Percentiles rank a stretch among this genome's conserved stretches.
phyloP scores from a whole-genome alignment of 1,140 invertebrate genomes.

The Lepidostoma basale region DNA sequence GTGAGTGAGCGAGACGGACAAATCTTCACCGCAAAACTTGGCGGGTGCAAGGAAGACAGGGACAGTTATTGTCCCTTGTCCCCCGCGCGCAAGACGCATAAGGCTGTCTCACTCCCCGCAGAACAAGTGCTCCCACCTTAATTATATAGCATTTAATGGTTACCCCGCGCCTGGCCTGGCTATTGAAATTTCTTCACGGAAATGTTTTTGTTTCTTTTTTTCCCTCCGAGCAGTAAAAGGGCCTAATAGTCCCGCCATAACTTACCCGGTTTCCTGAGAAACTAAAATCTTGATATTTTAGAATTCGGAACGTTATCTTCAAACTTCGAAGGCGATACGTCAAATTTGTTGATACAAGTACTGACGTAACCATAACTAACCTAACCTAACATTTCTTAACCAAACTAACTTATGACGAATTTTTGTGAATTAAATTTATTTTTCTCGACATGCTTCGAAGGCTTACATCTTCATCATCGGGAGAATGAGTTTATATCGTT shows the following conservation, averaged over 20 bases:
- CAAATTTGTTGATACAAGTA: too few species aligned
- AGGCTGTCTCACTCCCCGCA: slow-evolving; percentile 23
- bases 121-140: slow-evolving; percentile 41
- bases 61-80: slow-evolving; percentile 27
- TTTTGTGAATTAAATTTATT: too few species aligned
- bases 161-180: slow-evolving; percentile 35
- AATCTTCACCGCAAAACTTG: slow-evolving; percentile 31
- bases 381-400: too few species aligned
- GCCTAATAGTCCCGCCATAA: slow-evolving; percentile 26
- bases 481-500: too few species aligned
- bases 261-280: slow-evolving; percentile 22
- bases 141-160: slow-evolving; percentile 45
- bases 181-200: slow-evolving; percentile 35
- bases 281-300: slow-evolving; percentile 22
- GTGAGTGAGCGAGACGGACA: slow-evolving; percentile 23
- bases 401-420: too few species aligned
- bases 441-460: too few species aligned
- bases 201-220: slow-evolving; percentile 32
- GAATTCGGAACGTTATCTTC: not conserved
- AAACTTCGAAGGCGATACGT: too few species aligned
- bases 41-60: slow-evolving; percentile 32
- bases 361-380: too few species aligned
- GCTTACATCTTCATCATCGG: too few species aligned
- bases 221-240: slow-evolving; percentile 16
- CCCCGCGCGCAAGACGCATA: slow-evolving; percentile 18